A percentile compares a stretch with the other conserved stretches of the same genome.
These are phyloP conservation scores for Heterodera schachtii DNA, from an alignment of 1,140 invertebrate genomes.

Conservation along the genomic window DNA sequence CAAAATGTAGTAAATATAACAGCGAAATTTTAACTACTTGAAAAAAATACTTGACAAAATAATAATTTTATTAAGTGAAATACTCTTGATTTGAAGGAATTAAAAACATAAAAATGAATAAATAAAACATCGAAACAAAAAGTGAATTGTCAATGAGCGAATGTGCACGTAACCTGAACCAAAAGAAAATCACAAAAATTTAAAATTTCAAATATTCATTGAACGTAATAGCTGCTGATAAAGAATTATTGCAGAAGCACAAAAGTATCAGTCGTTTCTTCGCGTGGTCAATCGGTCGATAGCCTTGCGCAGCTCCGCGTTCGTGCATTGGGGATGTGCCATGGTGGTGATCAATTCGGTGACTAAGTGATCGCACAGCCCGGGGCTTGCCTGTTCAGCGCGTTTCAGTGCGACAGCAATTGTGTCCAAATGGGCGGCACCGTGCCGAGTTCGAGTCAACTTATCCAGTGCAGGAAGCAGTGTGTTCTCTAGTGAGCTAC, in stretches of 20 bases:
- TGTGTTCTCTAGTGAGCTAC: constrained; percentile 55
- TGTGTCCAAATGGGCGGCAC: constrained; percentile 48
- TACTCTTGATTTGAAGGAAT: background rate
- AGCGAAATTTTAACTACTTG: no score
- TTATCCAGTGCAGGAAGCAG: constrained; percentile 61
- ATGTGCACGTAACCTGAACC: background rate
- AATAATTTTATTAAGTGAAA: background rate
- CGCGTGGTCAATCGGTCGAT: constrained; percentile 53
- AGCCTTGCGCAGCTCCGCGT: constrained; percentile 47
- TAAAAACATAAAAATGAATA: background rate
- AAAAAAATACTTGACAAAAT: background rate
- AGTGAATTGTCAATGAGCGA: background rate
- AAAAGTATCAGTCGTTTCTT: background rate
- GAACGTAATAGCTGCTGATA: no score
- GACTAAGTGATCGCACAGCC: constrained; percentile 60
- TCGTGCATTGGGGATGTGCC: constrained; percentile 51
- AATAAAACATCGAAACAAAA: background rate
- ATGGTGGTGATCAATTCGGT: constrained; percentile 58
- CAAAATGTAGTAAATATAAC: no score
- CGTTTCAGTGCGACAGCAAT: constrained; percentile 52
- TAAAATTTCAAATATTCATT: no score
- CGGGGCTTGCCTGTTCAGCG: constrained; percentile 56
- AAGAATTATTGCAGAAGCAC: no score
- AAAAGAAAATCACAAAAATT: no score
- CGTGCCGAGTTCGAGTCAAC: constrained; percentile 59